Percentiles rank a stretch among this genome's conserved stretches.
Evolutionary conservation across 2,888 invertebrate genomes (phyloP).

Genomic region (Lasioglossum leucozonium): DNA sequence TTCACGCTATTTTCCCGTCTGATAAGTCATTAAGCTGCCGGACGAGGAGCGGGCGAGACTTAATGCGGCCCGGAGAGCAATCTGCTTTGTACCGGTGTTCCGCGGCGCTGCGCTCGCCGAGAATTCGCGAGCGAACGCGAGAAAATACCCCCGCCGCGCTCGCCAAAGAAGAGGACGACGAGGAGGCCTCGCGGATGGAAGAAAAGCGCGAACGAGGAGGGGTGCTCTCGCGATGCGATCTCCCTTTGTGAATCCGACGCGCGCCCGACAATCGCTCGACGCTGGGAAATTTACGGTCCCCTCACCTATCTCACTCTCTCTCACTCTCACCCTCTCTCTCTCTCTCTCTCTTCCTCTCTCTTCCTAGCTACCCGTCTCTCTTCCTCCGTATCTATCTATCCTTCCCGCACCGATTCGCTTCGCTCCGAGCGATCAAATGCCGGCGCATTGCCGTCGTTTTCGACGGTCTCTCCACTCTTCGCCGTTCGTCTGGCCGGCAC

Average conservation of each 20-base stretch:
- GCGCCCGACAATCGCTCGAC: slow-evolving; percentile 61
- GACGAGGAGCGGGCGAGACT: slow-evolving; percentile 42
- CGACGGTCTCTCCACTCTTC: neutral
- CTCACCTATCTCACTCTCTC: too few species aligned
- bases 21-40: slow-evolving; percentile 53
- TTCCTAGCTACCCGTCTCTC: neutral
- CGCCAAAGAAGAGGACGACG: neutral
- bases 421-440: slow-evolving; percentile 28
- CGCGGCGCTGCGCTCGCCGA: slow-evolving; percentile 64
- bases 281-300: slow-evolving; percentile 61
- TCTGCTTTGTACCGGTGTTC: slow-evolving; percentile 57
- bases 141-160: slow-evolving; percentile 76
- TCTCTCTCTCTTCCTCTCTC: too few species aligned
- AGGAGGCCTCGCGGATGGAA: slow-evolving; percentile 19
- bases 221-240: slow-evolving; percentile 55
- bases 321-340: too few species aligned
- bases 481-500: slow-evolving; percentile 15
- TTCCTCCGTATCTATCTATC: neutral
- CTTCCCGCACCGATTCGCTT: neutral
- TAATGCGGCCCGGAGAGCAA: slow-evolving; percentile 51
- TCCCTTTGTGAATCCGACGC: slow-evolving; percentile 69
- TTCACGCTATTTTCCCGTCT: slow-evolving; percentile 55
- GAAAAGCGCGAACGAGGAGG: slow-evolving; percentile 53
- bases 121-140: slow-evolving; percentile 65
- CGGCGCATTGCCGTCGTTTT: slow-evolving; percentile 42